Base-by-base conservation (phyloP, 2,888 invertebrate genomes). In the Drosophila gaucha region DNA sequence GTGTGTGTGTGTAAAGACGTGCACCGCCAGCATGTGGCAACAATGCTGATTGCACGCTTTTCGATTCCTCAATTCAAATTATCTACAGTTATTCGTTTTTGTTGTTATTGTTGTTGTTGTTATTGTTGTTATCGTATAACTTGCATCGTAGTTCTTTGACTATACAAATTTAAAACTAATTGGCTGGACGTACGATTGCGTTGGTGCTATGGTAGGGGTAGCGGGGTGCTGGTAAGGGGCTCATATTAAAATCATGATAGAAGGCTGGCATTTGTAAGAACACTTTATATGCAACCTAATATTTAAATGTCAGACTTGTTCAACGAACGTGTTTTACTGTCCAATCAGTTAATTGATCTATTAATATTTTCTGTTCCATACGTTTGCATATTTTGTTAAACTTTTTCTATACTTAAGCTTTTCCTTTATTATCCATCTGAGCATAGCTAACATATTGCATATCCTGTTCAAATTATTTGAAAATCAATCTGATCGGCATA, bases 21-120 rank as follows among this genome's bases (percentile, higher is more conserved):
- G 77, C 73, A 68, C 55, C 72, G 67, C 43, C 71, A 54, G 56
- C 71, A 60, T 68, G 57, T 64, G 64, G 71, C 78, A 64, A 77
- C 73, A 77, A 74, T 77, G 73, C 78, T 77, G 64, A 73, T 60
- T 73, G 59, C 60, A 77, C 74, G 57, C 38, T 73, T 73, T 68
- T 77, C 78, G 60, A 77, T 77, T 77, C 74, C 52, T 73, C 64
- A 76, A 77, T 74, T 73, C 64, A 68, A 77, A 74, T 74, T 77
- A 74, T 73, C 68, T 64, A 39, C 51, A 73, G 74, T 63, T 76
- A 67, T 76, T 67, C 71, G 67, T 58, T 54, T 49, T 38, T 43
- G 43, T 22, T 65, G 22, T 35, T 46, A 33, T 35, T 56, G 14
- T 35, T 49, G 49, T 31, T 47, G 36, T n/a, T 57, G 31, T 47